Evolutionary conservation across 2,113 vertebrate species (phyloP), one percentile per base, ranked within the genome.

Genomic region (Podiceps cristatus): DNA sequence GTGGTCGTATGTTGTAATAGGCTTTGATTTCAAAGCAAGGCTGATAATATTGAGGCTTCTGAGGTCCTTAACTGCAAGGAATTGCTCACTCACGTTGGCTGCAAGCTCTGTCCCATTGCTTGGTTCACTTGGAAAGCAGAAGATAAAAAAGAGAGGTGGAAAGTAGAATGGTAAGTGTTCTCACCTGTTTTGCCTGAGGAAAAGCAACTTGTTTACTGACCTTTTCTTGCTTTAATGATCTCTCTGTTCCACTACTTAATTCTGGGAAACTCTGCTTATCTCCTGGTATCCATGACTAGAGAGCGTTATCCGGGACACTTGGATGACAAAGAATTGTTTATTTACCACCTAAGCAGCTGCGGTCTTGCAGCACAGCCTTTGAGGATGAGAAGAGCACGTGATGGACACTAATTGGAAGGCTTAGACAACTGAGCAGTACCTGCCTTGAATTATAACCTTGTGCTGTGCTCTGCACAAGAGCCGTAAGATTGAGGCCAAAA

Each of bases 401-500:
- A 97, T 76, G 81, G 95, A 95, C 90, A 58, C 87, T 96, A 95
- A 95, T 92, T 93, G 85, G 92, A 58, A 85, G 58, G 35, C 22
- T 93, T 59, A 79, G 59, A 68, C 91, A 93, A 69, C 27, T 45
- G 81, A 76, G n/a, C 35, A 71, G 50, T 79, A 18, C 66, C 66
- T 96, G 71, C 74, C 45, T 94, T 87, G 74, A 88, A 93, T 96
- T 93, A 68, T 31, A 93, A 72, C 58, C 29, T 72, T 73, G 58
- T 60, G 18, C 66, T 79, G 42, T 73, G 74, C 56, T 47, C 47
- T 19, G 20, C 24, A 13, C 44, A 42, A 37, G 52, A 22, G 87
- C 31, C 76, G 13, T 87, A 59, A 90, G 62, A 94, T 90, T 49
- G 66, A 91, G 81, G 40, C 69, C 88, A 35, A 62, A 78, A 58